Conservation (phyloP, 2,888 invertebrate species). For the Thereva nobilitata region DNA sequence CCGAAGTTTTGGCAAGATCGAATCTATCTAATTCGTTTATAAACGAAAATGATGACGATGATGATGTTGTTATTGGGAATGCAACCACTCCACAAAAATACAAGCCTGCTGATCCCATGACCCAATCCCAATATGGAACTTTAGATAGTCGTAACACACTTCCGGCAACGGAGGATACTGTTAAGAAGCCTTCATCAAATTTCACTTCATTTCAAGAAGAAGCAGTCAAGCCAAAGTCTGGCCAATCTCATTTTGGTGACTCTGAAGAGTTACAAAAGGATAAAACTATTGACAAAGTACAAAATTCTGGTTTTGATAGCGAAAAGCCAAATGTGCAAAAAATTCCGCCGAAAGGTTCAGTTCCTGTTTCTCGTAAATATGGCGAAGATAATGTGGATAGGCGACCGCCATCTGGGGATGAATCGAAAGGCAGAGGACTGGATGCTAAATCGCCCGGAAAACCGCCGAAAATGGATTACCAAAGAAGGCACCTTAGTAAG, state of each 20-base stretch:
- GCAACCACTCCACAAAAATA: constrained; percentile 51
- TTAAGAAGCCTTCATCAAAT: constrained; percentile 17
- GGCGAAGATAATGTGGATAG: neutral
- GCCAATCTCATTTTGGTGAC: neutral
- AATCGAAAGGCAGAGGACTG: too few species aligned
- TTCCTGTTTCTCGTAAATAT: constrained; percentile 14
- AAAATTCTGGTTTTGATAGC: neutral
- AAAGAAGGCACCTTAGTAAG: too few species aligned
- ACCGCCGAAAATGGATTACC: too few species aligned
- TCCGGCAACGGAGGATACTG: neutral
- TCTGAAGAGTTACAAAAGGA: constrained; percentile 1
- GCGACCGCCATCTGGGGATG: too few species aligned
- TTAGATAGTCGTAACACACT: constrained; percentile 22
- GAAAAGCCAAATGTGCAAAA: constrained; percentile 10
- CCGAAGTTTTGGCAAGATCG: constrained; percentile 29
- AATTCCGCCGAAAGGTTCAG: constrained; percentile 10
- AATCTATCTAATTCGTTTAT: constrained; percentile 5
- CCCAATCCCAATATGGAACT: constrained; percentile 38
- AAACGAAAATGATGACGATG: constrained; percentile 53
- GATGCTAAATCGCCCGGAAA: too few species aligned
- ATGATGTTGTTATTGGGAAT: constrained; percentile 54
- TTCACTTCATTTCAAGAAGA: constrained; percentile 7
- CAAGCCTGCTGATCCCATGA: constrained; percentile 41
- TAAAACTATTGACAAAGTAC: neutral
- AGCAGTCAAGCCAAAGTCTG: neutral